Evolutionary conservation across 2,888 invertebrate genomes (phyloP), one percentile per base, ranked within the genome.

Genomic region (Odontocolon sp.): DNA sequence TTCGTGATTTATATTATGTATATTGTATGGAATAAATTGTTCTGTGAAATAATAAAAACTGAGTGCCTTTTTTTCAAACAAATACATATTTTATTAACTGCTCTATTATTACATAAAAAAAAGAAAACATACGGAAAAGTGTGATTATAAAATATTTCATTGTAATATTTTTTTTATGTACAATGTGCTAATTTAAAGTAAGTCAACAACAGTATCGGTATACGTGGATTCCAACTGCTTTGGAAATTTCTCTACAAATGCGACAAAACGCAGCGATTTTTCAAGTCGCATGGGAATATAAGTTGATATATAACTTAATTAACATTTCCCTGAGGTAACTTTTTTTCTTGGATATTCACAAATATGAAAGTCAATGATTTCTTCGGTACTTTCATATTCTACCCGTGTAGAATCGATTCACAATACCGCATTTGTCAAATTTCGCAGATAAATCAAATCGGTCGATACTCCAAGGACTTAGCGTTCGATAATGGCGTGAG

Each of bases 141-240:
- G 75, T 72, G 75, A 69, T 71, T 64, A 78, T 71, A 66, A 74
- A 77, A 76, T 59, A 75, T 74, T 74, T 72, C 64, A 78, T 66
- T 64, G 71, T 59, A 78, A 56, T 47, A 68, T 28, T 54, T n/a
- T n/a, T n/a, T 26, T 50, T 80, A 72, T 72, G 67, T 78, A 78
- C 75, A 80, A 80, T 70, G n/a, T n/a, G 71, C 52, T 63, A 52
- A 70, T 70, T 68, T 54, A 23, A 78, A 68, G 50, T 21, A 63
- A 66, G 42, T 38, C 50, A 56, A 72, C 77, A 64, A 64, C 59
- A 45, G 36, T 52, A 42, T 56, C 64, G 47, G 21, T 42, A 52
- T 40, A 40, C 36, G 31, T 40, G 26, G 28, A 9, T 74, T 61
- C 38, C 36, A 69, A 75, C 42, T 63, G 21, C 23, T 67, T 78